Evolutionary conservation across 2,113 vertebrate species (phyloP).

Genomic region (Leuciscus idus): DNA sequence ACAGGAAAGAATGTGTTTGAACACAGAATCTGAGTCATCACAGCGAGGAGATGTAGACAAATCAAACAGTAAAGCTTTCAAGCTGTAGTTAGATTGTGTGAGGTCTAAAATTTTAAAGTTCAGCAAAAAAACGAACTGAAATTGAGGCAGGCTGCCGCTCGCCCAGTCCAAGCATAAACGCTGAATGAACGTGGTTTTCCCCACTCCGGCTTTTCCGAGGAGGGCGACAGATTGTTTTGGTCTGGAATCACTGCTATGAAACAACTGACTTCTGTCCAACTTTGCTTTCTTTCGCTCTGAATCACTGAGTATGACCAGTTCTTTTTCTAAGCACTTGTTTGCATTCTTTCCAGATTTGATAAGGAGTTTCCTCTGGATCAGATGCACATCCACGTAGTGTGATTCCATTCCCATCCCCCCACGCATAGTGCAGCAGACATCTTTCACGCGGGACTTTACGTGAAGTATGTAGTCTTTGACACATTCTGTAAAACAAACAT

Average conservation of each 20-base stretch:
- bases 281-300: slow-evolving; percentile 70
- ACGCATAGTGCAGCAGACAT: slow-evolving; percentile 65
- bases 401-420: slow-evolving; percentile 66
- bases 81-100: slow-evolving; percentile 64
- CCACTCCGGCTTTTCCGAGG: slow-evolving; percentile 80
- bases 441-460: slow-evolving; percentile 72
- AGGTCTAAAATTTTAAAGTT: slow-evolving; percentile 77
- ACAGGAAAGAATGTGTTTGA: slow-evolving; percentile 75
- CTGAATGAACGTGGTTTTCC: slow-evolving; percentile 84
- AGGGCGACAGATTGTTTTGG: slow-evolving; percentile 67
- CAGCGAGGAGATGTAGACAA: slow-evolving; percentile 65
- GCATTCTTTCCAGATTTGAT: slow-evolving; percentile 71
- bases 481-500: slow-evolving; percentile 69
- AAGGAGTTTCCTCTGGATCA: slow-evolving; percentile 75
- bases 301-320: slow-evolving; percentile 75
- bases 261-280: slow-evolving; percentile 71
- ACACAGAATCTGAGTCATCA: slow-evolving; percentile 69
- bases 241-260: slow-evolving; percentile 59
- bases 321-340: slow-evolving; percentile 81
- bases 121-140: slow-evolving; percentile 86
- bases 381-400: slow-evolving; percentile 76
- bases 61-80: slow-evolving; percentile 81
- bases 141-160: slow-evolving; percentile 77
- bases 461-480: slow-evolving; percentile 74
- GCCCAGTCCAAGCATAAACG: slow-evolving; percentile 88